A percentile compares a stretch with the other conserved stretches of the same genome.
Conservation (phyloP, 2,797 vertebrate genomes). For the Knipowitschia caucasica region DNA sequence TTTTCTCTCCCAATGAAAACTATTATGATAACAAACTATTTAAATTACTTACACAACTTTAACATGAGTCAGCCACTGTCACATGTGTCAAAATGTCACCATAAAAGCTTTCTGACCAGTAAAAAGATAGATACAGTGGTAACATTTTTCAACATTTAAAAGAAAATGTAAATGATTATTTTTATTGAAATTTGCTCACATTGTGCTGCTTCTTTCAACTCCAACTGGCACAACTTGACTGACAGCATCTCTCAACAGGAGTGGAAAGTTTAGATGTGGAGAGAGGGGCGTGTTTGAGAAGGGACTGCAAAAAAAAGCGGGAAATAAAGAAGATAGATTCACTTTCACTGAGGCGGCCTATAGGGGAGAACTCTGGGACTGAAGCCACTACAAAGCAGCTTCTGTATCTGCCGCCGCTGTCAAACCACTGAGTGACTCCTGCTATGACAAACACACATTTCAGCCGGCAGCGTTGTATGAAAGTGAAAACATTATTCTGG, state of each 20-base stretch:
- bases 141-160: no score
- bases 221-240: slow-evolving; percentile 8
- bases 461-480: not conserved
- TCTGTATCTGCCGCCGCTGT: not conserved
- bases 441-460: slow-evolving; percentile 3
- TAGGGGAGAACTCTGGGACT: not conserved
- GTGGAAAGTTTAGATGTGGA: not conserved
- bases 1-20: no score
- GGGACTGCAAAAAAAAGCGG: slow-evolving; percentile 1
- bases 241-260: slow-evolving; percentile 25
- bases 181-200: not conserved
- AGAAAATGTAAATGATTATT: no score
- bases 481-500: not conserved
- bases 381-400: slow-evolving; percentile 3
- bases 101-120: no score
- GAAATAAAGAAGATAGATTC: slow-evolving; percentile 6
- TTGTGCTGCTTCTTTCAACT: not conserved
- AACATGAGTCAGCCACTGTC: no score
- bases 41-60: no score
- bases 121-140: no score
- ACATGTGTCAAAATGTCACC: no score
- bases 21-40: no score
- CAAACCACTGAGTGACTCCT: not conserved
- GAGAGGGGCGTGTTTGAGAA: not conserved
- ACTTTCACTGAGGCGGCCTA: slow-evolving; percentile 8